phyloP scores from a whole-genome alignment of 2,797 vertebrate genomes.

The Pseudomugil tenellus region DNA sequence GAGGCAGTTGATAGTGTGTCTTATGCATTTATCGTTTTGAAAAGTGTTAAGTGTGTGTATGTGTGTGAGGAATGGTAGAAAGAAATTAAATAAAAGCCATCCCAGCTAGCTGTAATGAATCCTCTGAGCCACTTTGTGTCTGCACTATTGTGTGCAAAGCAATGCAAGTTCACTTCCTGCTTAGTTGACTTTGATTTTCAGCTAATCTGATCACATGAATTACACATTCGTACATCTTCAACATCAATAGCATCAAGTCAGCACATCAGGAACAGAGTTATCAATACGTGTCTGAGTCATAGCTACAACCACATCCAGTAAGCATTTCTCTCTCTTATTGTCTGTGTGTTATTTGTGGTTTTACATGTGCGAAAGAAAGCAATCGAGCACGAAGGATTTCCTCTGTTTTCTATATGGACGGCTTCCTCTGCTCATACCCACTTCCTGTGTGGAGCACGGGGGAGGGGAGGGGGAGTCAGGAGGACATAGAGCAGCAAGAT shows the following conservation, averaged over 20 bases:
- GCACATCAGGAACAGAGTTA: slow-evolving; percentile 35
- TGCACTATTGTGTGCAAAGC: slow-evolving; percentile 5
- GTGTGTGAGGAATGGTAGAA: slow-evolving; percentile 8
- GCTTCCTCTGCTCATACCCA: slow-evolving; percentile 57
- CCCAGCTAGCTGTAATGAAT: slow-evolving; percentile 11
- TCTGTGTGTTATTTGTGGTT: slow-evolving; percentile 11
- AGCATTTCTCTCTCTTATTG: slow-evolving; percentile 30
- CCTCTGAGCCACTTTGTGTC: not conserved
- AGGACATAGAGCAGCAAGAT: slow-evolving; percentile 52
- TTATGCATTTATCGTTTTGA: slow-evolving; percentile 30
- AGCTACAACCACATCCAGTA: slow-evolving; percentile 44
- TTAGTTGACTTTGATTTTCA: slow-evolving; percentile 41
- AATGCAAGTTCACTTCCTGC: slow-evolving; percentile 5
- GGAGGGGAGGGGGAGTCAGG: slow-evolving; percentile 13
- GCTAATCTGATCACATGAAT: slow-evolving; percentile 32
- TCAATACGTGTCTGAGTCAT: slow-evolving; percentile 15
- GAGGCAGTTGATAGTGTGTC: slow-evolving; percentile 43
- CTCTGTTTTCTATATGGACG: slow-evolving; percentile 53
- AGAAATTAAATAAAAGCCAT: slow-evolving; percentile 3
- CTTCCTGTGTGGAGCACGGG: slow-evolving; percentile 63
- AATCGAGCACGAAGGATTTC: slow-evolving; percentile 59
- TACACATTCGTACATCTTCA: slow-evolving; percentile 16
- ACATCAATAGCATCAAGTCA: slow-evolving; percentile 36
- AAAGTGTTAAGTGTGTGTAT: not conserved
- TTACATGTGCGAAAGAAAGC: slow-evolving; percentile 40